Evolutionary conservation across 2,113 vertebrate genomes (phyloP).

Genomic region (Dicerorhinus sumatrensis): DNA sequence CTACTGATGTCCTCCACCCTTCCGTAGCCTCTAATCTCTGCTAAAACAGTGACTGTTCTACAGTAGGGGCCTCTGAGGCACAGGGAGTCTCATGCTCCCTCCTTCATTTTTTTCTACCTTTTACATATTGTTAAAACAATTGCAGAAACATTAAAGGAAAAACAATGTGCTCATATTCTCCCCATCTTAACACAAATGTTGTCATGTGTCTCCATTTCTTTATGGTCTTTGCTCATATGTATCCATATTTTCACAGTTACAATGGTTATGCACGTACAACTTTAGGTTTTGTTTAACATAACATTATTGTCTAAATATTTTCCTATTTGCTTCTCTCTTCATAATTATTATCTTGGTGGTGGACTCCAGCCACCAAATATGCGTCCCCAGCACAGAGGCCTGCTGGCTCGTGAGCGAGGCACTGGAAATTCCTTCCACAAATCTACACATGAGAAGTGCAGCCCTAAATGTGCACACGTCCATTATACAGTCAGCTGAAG

Average conservation of each 20-base stretch:
- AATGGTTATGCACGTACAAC: rapidly evolving
- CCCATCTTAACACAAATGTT: neutral
- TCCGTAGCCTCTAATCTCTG: neutral
- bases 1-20: neutral
- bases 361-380: neutral
- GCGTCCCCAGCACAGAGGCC: neutral
- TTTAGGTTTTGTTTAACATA: neutral
- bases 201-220: neutral
- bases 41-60: neutral
- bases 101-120: neutral
- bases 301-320: neutral
- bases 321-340: neutral
- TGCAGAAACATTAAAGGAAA: neutral
- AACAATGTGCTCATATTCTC: too few species aligned
- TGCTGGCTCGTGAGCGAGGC: neutral
- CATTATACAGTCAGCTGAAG: neutral
- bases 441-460: rapidly evolving
- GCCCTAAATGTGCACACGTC: neutral
- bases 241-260: neutral
- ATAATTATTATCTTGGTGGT: neutral
- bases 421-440: neutral
- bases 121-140: neutral
- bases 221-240: neutral
- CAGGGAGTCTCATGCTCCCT: neutral
- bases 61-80: neutral